phyloP scores from a whole-genome alignment of 2,888 invertebrate genomes.

The Idaea straminata region DNA sequence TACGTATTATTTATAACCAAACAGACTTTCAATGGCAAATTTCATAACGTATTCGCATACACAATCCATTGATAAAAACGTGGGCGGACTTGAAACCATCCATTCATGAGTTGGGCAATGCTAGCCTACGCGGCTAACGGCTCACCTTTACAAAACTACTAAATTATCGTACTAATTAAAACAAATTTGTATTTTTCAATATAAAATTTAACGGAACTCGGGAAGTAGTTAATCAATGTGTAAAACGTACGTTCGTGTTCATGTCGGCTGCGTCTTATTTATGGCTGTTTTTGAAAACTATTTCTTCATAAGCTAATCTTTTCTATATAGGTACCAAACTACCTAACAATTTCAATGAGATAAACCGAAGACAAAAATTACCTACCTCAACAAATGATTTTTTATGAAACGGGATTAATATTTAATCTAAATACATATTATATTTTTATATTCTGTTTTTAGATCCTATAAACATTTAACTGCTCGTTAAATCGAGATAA shows the following conservation, averaged over 20 bases:
- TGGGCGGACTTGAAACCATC: constrained; percentile 65
- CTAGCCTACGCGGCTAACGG: constrained; percentile 68
- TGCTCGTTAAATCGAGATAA: background rate
- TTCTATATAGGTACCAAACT: no score
- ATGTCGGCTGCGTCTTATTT: background rate
- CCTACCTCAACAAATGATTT: no score
- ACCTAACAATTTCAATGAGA: no score
- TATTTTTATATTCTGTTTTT: background rate
- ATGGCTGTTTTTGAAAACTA: background rate
- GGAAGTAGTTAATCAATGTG: constrained; percentile 43
- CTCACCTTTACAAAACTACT: constrained; percentile 49
- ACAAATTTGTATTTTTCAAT: constrained; percentile 50
- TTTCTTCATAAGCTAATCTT: background rate
- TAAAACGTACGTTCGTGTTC: background rate
- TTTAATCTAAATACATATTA: no score
- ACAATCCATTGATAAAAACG: constrained; percentile 69
- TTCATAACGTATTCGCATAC: constrained; percentile 63
- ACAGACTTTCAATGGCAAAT: constrained; percentile 54
- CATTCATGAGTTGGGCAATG: constrained; percentile 76
- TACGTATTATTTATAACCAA: background rate
- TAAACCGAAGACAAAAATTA: no score
- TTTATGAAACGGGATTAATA: no score
- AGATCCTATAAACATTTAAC: background rate
- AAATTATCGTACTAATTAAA: constrained; percentile 71
- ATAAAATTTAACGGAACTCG: constrained; percentile 52